Evolutionary conservation across 2,113 vertebrate genomes (phyloP).

Genomic region (Gobio gobio): DNA sequence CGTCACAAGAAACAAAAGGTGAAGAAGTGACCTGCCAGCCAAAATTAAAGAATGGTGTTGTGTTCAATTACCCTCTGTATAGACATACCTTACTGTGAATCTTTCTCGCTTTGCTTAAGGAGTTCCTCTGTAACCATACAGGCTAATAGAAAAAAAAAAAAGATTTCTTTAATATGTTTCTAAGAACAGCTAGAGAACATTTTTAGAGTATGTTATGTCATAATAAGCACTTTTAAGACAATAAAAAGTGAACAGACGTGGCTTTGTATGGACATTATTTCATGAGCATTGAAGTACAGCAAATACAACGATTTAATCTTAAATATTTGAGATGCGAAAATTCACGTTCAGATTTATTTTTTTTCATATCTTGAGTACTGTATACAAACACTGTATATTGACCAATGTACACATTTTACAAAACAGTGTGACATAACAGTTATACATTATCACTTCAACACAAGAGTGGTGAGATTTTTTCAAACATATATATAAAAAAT

Average conservation of each 20-base stretch:
- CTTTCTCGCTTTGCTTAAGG: background rate
- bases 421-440: constrained; percentile 72
- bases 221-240: background rate
- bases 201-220: background rate
- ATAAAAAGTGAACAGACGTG: background rate
- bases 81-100: constrained; percentile 6
- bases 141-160: background rate
- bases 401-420: constrained; percentile 77
- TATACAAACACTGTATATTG: constrained; percentile 80
- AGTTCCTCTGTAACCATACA: background rate
- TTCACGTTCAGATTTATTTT: constrained; percentile 76
- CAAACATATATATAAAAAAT: constrained; percentile 78
- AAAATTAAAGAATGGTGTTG: background rate
- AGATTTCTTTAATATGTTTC: background rate
- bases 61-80: background rate
- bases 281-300: background rate
- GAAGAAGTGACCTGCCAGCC: constrained; percentile 18
- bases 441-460: constrained; percentile 71
- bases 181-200: background rate
- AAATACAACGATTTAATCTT: background rate
- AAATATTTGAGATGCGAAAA: constrained; percentile 32
- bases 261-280: background rate
- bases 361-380: constrained; percentile 70
- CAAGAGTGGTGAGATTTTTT: constrained; percentile 72
- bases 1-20: constrained; percentile 63